Percentiles rank a stretch among this genome's conserved stretches.
Evolutionary conservation across 1,140 invertebrate genomes (phyloP).

Genomic region (Meteorus sp.): DNA sequence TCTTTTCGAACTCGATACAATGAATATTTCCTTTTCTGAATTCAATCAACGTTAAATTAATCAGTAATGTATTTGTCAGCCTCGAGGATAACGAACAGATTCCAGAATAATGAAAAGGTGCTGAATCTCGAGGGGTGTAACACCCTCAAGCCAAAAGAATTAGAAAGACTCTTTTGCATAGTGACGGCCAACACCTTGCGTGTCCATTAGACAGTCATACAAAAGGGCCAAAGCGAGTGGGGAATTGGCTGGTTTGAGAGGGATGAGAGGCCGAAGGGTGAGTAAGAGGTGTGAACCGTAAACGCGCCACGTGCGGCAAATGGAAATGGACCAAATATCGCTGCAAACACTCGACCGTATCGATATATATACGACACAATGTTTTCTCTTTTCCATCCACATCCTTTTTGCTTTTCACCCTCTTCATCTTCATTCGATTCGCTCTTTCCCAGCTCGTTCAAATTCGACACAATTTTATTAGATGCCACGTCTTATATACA

Average conservation of each 20-base stretch:
- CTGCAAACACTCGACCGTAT: conserved; percentile 55
- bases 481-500: too few species aligned
- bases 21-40: too few species aligned
- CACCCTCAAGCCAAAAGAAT: background rate
- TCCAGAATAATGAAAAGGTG: too few species aligned
- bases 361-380: conserved; percentile 51
- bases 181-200: conserved; percentile 45
- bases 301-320: conserved; percentile 57
- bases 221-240: conserved; percentile 18
- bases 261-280: conserved; percentile 1
- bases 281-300: conserved; percentile 47
- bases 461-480: too few species aligned
- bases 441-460: too few species aligned
- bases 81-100: too few species aligned
- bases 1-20: too few species aligned
- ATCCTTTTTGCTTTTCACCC: conserved; percentile 29
- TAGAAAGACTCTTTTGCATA: conserved; percentile 44
- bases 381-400: conserved; percentile 45
- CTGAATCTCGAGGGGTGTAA: too few species aligned
- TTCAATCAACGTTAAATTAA: too few species aligned
- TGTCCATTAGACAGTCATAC: conserved; percentile 41
- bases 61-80: too few species aligned
- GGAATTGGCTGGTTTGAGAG: conserved; percentile 13
- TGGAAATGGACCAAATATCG: conserved; percentile 58
- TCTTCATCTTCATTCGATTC: conserved; percentile 3